Evolutionary conservation across 2,888 invertebrate species (phyloP), one percentile per base, ranked within the genome.

Genomic region (Cremastinae sp.): DNA sequence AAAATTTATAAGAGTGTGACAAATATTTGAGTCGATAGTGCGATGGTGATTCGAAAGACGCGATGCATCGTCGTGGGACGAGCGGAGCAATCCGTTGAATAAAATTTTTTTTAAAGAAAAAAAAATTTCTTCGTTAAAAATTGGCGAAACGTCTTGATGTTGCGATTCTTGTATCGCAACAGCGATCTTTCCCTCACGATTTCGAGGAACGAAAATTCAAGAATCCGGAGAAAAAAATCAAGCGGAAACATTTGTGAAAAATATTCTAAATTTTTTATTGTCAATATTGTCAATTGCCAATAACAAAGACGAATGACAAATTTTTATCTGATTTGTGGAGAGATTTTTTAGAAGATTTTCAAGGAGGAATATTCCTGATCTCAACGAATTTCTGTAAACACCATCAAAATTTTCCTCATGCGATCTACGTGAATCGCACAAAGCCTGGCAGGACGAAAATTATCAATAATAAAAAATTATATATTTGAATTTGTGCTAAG

Each of bases 31-130:
- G 9, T 5, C 12, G 41, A 59, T 59, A 59, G 53, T 59, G 61
- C 14, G 14, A 53, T 41, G 61, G 22, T 20, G 45, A 69, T 53
- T 53, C 14, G 49, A 47, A 59, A 53, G 59, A 76, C 59, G 65
- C 20, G 62, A 76, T 70, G 73, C 47, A 18, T 41, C 64, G 62
- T 51, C 72, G 64, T n/a, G 53, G 53, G 58, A 64, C 58, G 45
- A 70, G 59, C 41, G 62, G 47, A 9, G 28, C 59, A 20, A 43
- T 61, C 8, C 59, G 65, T 55, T 70, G 70, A 70, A 22, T 4
- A 39, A 51, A 59, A 18, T 4, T 5, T 37, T 18, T 35, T 37
- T 16, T n/a, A 37, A 47, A 10, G 16, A 22, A 61, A 66, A 55
- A 56, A 53, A 69, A 59, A 37, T 20, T 37, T 45, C 18, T 43